Evolutionary conservation across 2,113 vertebrate genomes (phyloP).

Genomic region (Rhipidura dahli): DNA sequence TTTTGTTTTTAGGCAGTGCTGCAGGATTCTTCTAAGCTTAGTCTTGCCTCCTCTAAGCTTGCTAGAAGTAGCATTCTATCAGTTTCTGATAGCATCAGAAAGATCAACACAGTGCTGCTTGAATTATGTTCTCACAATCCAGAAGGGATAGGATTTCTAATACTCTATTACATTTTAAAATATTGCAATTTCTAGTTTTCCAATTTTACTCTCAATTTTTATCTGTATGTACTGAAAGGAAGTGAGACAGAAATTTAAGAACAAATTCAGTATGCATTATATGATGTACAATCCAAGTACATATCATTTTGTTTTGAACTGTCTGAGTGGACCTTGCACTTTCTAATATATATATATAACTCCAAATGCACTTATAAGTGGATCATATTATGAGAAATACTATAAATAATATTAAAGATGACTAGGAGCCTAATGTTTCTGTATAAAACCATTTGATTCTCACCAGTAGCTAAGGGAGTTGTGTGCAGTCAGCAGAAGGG

Average conservation of each 20-base stretch:
- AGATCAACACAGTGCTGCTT: not conserved
- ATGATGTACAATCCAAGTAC: not conserved
- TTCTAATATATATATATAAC: not conserved
- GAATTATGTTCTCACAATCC: not conserved
- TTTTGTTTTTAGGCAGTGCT: not conserved
- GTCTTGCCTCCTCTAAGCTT: not conserved
- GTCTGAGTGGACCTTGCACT: not conserved
- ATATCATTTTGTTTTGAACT: not conserved
- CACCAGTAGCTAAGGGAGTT: not conserved
- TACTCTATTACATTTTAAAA: not conserved
- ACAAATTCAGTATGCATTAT: not conserved
- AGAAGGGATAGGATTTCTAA: not conserved
- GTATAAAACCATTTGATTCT: not conserved
- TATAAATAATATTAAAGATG: not conserved
- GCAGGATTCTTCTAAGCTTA: not conserved
- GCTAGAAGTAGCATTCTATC: not conserved
- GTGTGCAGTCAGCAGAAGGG: not conserved
- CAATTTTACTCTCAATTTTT: not conserved
- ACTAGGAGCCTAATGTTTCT: not conserved
- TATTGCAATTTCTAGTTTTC: not conserved
- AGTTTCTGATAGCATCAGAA: not conserved
- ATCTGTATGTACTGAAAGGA: not conserved
- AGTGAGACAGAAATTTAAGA: not conserved
- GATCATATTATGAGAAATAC: not conserved
- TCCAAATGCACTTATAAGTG: not conserved